Evolutionary conservation across 2,888 invertebrate genomes (phyloP).

Genomic region (Mimumesa dahlbomi): DNA sequence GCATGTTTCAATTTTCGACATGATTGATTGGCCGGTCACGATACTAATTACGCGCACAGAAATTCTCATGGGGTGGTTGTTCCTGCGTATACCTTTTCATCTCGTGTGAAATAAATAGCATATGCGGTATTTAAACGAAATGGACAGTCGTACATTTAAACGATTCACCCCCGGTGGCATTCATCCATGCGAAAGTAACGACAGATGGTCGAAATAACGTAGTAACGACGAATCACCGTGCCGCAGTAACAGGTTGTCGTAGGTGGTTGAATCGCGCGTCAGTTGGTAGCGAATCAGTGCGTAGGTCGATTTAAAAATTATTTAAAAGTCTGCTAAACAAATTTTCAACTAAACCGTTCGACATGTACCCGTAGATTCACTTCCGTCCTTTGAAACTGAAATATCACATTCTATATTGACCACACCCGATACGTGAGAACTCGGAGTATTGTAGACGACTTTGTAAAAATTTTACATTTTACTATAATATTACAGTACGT

Average conservation of each 20-base stretch:
- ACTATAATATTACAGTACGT: too few species aligned
- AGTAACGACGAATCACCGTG: constrained; percentile 69
- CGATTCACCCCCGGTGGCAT: constrained; percentile 61
- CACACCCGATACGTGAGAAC: too few species aligned
- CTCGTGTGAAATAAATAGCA: constrained; percentile 77
- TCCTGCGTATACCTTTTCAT: constrained; percentile 48
- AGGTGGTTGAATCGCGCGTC: constrained; percentile 58
- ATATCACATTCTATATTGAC: too few species aligned
- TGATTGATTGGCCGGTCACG: too few species aligned
- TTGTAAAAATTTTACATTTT: too few species aligned
- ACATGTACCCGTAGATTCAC: too few species aligned
- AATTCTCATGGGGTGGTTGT: constrained; percentile 5
- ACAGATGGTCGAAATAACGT: constrained; percentile 73
- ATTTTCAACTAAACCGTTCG: too few species aligned
- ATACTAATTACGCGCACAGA: background rate
- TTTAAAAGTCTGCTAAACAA: too few species aligned
- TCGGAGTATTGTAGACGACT: too few species aligned
- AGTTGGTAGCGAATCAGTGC: constrained; percentile 67
- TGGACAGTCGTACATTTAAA: constrained; percentile 62
- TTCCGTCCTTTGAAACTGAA: too few species aligned
- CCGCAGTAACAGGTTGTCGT: constrained; percentile 71
- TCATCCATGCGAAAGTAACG: constrained; percentile 76
- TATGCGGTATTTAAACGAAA: constrained; percentile 74
- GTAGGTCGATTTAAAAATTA: too few species aligned
- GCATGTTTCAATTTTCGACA: too few species aligned